Evolutionary conservation across 2,888 invertebrate genomes (phyloP), one percentile per base, ranked within the genome.

Genomic region (Drepanosiphum platanoidis): DNA sequence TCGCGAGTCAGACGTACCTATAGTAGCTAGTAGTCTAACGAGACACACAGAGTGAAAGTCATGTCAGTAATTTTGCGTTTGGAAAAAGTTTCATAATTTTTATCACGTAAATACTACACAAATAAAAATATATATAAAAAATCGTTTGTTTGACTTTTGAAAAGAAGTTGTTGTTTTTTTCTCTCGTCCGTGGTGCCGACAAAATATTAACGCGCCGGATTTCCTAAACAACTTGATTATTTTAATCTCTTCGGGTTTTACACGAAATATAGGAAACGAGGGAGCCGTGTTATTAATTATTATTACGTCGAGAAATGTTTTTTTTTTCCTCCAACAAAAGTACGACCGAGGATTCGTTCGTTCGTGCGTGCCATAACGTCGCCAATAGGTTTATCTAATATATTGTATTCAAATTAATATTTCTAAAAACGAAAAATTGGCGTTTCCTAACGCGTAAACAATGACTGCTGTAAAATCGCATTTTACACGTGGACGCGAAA

Each of bases 151-250:
- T 61, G 27, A 61, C 61, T 61, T 61, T 61, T 8, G 22, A 61
- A n/a, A n/a, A n/a, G n/a, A 61, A 27, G 11, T 27, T 27, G 3
- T n/a, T n/a, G 1, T 64, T 11, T 15, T 32, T 32, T 13, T 15
- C 13, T 32, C 13, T 32, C 18, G 18, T 32, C 32, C 11, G 30
- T 71, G 13, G 9, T 42, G 42, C 42, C n/a, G 22, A 5, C 22
- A 82, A 58, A 72, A 61, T 61, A 32, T 61, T 61, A 58, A 61
- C 61, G 32, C 30, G 5, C 71, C 42, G 72, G 72, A 82, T 61
- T 42, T 82, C 72, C 81, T 58, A 82, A 58, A 82, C 4, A 9
- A 72, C 61, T 82, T 72, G 8, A 22, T 72, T 71, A 72, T 22
- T n/a, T 3, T 32, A 32, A 42, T 13, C 2, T 68, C 22, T 58